Base-by-base conservation (phyloP, 1,140 invertebrate species). In the Papilio aristodemus region DNA sequence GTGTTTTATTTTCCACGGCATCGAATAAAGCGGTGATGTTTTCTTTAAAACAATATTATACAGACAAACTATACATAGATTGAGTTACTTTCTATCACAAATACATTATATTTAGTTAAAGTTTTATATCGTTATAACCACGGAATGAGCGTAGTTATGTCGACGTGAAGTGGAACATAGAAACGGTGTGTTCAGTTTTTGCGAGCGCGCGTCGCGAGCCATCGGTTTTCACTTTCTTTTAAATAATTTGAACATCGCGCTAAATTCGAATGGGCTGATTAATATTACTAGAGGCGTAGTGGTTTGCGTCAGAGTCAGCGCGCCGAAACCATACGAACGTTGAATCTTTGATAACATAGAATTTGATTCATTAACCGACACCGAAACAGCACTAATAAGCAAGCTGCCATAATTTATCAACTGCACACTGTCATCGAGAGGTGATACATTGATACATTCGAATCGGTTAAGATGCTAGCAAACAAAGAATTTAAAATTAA, bases 221-320 rank as follows among this genome's bases (percentile, higher is more conserved):
- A 77, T 78, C 69, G 71, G 81, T 87, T 81, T 84, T 87, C 83
- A 87, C 87, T 89, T 89, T 89, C 87, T 84, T 86, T 86, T 85
- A 75, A 83, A 83, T 81, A 78, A 82, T 81, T 81, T 85, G 72
- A 79, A 71, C 74, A 64, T 71, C 72, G 76, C 76, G 75, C 77
- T 78, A 82, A 79, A 80, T 79, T 79, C 70, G 68, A 71, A 68
- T 71, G 67, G n/a, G 68, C 74, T 78, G 68, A 80, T 81, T 78
- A 76, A 77, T 79, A 78, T 77, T 77, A 71, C 71, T 58, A 57
- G 68, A 62, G 63, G 57, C 62, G 27, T 32, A 32, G 27, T 32
- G 27, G 27, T 3, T 32, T 57, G 36, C 8, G 43, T 71, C 81
- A 80, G 72, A 74, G 77, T 80, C 81, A 79, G 66, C 63, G 39